phyloP scores from a whole-genome alignment of 2,797 vertebrate species.

The Melanotaenia trifasciata region DNA sequence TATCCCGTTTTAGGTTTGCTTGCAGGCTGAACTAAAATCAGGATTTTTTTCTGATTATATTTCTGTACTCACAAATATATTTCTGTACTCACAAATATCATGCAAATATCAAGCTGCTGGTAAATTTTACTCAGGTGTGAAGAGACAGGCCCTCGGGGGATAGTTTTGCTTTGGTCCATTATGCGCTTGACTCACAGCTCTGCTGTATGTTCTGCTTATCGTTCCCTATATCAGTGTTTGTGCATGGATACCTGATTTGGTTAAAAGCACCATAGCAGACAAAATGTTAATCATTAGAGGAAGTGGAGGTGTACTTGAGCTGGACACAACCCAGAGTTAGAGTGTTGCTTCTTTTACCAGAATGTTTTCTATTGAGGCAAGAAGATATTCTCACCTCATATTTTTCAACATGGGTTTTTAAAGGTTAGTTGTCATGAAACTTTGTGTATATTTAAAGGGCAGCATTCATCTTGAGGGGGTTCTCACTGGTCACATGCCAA shows the following conservation, averaged over 20 bases:
- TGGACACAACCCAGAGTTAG: neutral
- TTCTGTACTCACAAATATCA: constrained; percentile 26
- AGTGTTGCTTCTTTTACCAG: neutral
- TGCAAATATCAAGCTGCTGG: constrained; percentile 23
- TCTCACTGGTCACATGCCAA: neutral
- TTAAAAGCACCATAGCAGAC: constrained; percentile 16
- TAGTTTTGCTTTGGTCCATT: constrained; percentile 39
- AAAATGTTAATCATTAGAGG: neutral
- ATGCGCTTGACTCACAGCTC: constrained; percentile 46
- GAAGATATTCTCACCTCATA: neutral
- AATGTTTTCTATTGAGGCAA: too few species aligned
- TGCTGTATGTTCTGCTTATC: constrained; percentile 19
- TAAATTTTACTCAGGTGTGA: constrained; percentile 36
- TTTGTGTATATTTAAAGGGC: neutral
- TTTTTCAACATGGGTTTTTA: neutral
- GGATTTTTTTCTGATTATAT: constrained; percentile 43
- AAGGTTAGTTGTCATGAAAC: neutral
- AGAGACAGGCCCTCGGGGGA: constrained; percentile 35
- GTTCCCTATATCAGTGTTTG: constrained; percentile 2
- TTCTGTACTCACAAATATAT: constrained; percentile 29
- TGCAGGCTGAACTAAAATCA: constrained; percentile 1
- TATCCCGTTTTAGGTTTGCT: neutral
- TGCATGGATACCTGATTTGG: constrained; percentile 9
- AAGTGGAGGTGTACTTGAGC: neutral
- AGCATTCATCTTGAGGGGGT: neutral